Evolutionary conservation across 2,888 invertebrate species (phyloP), one percentile per base, ranked within the genome.

Genomic region (Paralinhomoeus sp.): DNA sequence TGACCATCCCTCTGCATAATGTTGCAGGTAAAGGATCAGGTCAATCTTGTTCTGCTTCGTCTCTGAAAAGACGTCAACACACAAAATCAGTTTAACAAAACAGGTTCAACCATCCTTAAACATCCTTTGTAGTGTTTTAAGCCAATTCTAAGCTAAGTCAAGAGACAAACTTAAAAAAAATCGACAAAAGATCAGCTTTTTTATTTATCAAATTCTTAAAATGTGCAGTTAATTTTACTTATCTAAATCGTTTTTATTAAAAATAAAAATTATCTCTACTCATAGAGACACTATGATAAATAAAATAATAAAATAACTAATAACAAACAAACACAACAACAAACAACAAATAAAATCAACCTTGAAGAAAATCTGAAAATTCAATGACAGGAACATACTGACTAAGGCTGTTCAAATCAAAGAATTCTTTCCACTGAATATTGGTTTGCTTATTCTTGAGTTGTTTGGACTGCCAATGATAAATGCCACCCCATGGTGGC

Each of bases 401-500:
- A 57, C 74, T 71, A 24, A 97, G 67, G 55, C 81, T 78, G 1
- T 69, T 54, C 3, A 89, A 43, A 60, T 91, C 79, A 64, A 97
- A 97, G 63, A 85, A 93, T 33, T 64, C 59, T 5, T 71, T 67
- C 93, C 93, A 93, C 0, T 76, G 74, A 34, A 78, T 65, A 35
- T 74, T 71, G 20, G 67, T 66, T 51, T 77, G 75, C 2, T 62
- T 56, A 12, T n/a, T n/a, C 24, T 70, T 65, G 44, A 71, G 63
- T 27, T 69, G 67, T 24, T 58, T 62, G 3, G 73, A 71, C 56
- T 70, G 72, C 93, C 97, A 97, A 61, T 97, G 97, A 53, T 80
- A 81, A 3, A 93, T 64, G 48, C 74, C 72, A 44, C 77, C 73
- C 83, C 89, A 97, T 0, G 93, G 87, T 17, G 91, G 91, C 49